phyloP scores from a whole-genome alignment of 2,113 vertebrate species.

The Psilopsiagon aurifrons region DNA sequence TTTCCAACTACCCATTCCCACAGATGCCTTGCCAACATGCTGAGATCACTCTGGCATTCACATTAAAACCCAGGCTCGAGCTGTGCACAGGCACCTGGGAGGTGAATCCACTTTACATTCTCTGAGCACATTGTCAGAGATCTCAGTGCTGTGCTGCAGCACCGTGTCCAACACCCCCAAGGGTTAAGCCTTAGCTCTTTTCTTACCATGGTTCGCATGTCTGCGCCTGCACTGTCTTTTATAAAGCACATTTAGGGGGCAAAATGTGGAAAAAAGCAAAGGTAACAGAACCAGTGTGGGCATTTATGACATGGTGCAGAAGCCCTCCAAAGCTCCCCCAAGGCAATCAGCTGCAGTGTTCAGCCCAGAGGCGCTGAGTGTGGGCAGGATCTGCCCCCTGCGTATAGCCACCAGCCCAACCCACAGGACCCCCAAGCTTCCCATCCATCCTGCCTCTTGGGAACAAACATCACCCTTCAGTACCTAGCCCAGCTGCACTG shows the following conservation, averaged over 20 bases:
- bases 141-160: not conserved
- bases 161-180: not conserved
- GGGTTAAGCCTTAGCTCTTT: not conserved
- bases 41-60: not conserved
- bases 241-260: not conserved
- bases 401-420: not conserved
- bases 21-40: not conserved
- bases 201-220: not conserved
- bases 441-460: not conserved
- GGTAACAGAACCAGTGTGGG: fast-evolving
- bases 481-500: not conserved
- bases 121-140: not conserved
- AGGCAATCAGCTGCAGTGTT: not conserved
- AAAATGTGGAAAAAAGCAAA: not conserved
- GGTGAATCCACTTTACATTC: not conserved
- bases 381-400: not conserved
- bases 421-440: not conserved
- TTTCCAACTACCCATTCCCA: not conserved
- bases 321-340: not conserved
- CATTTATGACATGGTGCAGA: not conserved
- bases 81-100: not conserved
- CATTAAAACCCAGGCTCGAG: not conserved
- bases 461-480: not conserved
- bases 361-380: not conserved
- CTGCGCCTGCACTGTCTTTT: no score